Evolutionary conservation across 2,797 vertebrate species (phyloP).

Genomic region (Anabacerthia variegaticeps): DNA sequence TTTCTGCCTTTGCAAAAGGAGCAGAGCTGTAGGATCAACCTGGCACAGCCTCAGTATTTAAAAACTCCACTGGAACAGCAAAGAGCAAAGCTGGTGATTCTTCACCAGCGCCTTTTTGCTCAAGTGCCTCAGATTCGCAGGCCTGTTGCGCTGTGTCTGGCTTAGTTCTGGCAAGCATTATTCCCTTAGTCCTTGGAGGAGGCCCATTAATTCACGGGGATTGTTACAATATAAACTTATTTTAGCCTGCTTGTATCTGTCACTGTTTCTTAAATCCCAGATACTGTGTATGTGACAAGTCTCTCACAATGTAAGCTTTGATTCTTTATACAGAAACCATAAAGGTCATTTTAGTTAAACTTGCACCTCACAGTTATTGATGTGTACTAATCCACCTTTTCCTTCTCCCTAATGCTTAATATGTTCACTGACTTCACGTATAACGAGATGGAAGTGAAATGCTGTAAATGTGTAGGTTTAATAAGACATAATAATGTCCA

Average conservation of each 20-base stretch:
- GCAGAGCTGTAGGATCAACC: neutral
- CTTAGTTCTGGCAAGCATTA: fast-evolving
- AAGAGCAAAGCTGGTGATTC: neutral
- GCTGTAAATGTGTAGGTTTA: neutral
- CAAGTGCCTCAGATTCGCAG: neutral
- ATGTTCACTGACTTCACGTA: neutral
- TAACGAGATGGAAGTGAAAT: neutral
- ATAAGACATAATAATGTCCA: neutral
- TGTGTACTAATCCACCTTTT: neutral
- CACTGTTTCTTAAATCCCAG: neutral
- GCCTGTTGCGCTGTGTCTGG: neutral
- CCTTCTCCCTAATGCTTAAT: neutral
- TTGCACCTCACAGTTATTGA: neutral
- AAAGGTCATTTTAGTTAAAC: neutral
- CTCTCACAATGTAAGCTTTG: neutral
- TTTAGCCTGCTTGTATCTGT: neutral
- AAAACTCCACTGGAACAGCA: neutral
- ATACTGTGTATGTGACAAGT: fast-evolving
- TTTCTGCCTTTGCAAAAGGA: neutral
- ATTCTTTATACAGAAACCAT: neutral
- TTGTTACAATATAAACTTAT: neutral
- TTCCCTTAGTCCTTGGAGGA: neutral
- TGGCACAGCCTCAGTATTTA: neutral
- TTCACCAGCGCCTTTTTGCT: neutral
- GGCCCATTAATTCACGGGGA: fast-evolving